Evolutionary conservation across 1,140 invertebrate genomes (phyloP), one percentile per base, ranked within the genome.

Genomic region (Hirudo medicinalis): DNA sequence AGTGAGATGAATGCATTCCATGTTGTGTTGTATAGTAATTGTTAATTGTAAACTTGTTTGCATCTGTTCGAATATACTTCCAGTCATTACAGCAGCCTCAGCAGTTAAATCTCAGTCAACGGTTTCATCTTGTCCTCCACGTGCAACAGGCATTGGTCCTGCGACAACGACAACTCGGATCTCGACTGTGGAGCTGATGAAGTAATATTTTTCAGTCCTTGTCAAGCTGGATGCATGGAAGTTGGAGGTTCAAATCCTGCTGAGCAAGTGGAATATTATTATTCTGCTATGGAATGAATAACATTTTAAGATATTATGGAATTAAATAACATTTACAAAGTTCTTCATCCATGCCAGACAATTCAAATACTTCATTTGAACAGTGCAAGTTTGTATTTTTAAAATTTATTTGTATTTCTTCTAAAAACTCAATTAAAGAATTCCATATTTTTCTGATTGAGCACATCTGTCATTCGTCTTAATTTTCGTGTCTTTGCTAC

Each of bases 131-230:
- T 95, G 78, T 94, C 91, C 71, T 90, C 91, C 70, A 87, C 89
- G 13, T 96, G 93, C 82, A 96, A 96, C 83, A 90, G 91, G 81
- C 90, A 91, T 76, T 96, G 93, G 83, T 87, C 90, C 76, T 96
- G 93, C 82, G 88, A 89, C 49, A 78, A 89, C 80, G 90, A 89
- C 76, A 89, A 93, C 79, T 89, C 94, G 75, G 91, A 94, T 80
- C 92, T 91, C 15, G 91, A 96, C 73, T 97, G 93, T 82, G 92
- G 92, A 63, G 91, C 92, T 81, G 93, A 95, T 81, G 92, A 91
- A 17, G 86, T 95, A 71, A 94, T 92, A 1, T 97, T 95, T 82
- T 91, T 90, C 78, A 90, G 88, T 53, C 92, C 93, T 9, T 96
- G 93, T 82, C 91, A 95, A 84, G 92, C 92, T 53, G 93, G 93